Conservation (phyloP, 2,888 invertebrate species). For the Candidula unifasciata region DNA sequence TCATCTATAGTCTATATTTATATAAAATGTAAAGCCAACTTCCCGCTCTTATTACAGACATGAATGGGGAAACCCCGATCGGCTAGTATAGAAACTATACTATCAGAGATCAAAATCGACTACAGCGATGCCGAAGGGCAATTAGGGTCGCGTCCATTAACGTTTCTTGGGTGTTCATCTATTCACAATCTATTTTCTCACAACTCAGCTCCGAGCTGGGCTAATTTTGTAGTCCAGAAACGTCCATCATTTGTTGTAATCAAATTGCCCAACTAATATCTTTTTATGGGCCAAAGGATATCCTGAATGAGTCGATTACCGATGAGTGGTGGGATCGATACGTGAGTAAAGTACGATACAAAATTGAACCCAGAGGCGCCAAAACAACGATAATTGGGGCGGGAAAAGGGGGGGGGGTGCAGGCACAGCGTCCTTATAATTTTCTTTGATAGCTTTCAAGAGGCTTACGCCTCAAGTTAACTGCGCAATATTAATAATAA, state of each 20-base stretch:
- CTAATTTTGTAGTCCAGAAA: background rate
- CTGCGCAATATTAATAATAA: too few species aligned
- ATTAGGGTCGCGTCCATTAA: constrained; percentile 8
- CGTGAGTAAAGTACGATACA: background rate
- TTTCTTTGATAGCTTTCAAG: too few species aligned
- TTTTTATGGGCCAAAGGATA: background rate
- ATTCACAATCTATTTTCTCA: constrained; percentile 30
- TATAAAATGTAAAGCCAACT: too few species aligned
- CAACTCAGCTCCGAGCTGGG: background rate
- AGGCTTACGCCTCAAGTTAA: too few species aligned
- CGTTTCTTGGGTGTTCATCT: background rate
- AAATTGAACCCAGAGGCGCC: too few species aligned
- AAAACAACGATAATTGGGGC: too few species aligned
- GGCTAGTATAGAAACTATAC: too few species aligned
- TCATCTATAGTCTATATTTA: too few species aligned
- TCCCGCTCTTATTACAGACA: too few species aligned
- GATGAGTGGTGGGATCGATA: background rate
- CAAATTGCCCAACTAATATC: background rate
- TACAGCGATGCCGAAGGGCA: background rate
- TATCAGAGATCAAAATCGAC: background rate
- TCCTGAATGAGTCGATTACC: constrained; percentile 21
- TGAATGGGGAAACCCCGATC: too few species aligned
- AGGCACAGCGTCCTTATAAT: too few species aligned
- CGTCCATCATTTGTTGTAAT: constrained; percentile 9
- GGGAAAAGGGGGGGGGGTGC: too few species aligned